These are phyloP conservation scores for Myrmecobius fasciatus DNA, from an alignment of 2,113 vertebrate species.

Conservation along the genomic window DNA sequence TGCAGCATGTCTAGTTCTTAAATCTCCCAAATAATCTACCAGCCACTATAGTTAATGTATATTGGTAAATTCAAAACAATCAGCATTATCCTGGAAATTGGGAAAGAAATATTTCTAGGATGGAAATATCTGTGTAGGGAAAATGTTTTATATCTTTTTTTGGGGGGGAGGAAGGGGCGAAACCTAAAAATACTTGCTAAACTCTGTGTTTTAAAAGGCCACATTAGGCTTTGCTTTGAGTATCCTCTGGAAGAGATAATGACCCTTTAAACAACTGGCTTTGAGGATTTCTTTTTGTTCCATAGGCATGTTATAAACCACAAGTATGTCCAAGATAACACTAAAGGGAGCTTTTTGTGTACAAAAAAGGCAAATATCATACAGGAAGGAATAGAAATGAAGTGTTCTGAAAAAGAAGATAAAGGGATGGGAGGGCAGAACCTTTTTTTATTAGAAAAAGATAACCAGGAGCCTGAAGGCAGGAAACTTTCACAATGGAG, in stretches of 20 bases:
- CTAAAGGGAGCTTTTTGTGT: background rate
- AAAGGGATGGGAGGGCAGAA: background rate
- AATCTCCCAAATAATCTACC: background rate
- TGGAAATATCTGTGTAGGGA: background rate
- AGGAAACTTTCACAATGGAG: background rate
- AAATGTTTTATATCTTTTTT: background rate
- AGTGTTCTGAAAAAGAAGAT: background rate
- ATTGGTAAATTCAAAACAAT: background rate
- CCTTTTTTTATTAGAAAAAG: background rate
- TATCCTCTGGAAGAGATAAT: background rate
- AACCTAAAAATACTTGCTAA: background rate
- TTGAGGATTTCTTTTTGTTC: background rate
- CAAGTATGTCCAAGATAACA: background rate
- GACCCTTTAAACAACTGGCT: background rate
- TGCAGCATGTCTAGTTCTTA: too few relatives aligned
- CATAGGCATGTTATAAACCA: background rate
- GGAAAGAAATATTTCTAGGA: background rate
- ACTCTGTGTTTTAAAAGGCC: background rate
- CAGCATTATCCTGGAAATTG: background rate
- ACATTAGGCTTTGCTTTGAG: background rate
- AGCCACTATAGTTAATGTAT: background rate
- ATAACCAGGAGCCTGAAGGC: background rate
- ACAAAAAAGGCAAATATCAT: background rate
- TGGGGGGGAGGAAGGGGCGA: background rate
- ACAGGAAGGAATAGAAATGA: background rate